phyloP scores from a whole-genome alignment of 2,888 invertebrate species.

The Ferrisia virgata region DNA sequence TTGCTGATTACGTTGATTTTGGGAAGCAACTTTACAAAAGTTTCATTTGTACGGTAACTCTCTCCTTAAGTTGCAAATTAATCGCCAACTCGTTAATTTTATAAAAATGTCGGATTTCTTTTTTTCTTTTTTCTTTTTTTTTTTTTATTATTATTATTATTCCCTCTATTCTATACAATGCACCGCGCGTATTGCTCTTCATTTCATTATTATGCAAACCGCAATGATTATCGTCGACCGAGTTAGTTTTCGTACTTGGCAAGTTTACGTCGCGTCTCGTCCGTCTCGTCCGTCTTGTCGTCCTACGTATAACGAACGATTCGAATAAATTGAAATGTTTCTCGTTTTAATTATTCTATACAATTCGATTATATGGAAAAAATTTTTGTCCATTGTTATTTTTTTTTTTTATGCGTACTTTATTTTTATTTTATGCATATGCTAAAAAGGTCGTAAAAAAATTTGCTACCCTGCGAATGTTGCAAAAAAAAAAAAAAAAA shows the following conservation, averaged over 20 bases:
- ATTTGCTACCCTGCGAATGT: not conserved
- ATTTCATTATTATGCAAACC: not conserved
- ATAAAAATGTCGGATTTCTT: not conserved
- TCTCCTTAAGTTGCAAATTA: not conserved
- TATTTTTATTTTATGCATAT: not conserved
- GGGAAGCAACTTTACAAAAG: not conserved
- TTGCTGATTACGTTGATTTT: constrained; percentile 7
- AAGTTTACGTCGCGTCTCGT: too few species aligned
- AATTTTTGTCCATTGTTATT: not conserved
- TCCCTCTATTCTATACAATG: too few species aligned
- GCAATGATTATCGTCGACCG: not conserved
- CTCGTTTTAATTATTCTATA: not conserved
- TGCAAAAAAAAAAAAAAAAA: too few species aligned
- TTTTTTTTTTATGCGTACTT: too few species aligned
- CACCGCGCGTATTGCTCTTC: not conserved
- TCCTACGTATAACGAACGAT: too few species aligned
- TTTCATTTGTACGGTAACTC: not conserved
- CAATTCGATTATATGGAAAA: not conserved
- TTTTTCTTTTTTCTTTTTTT: not conserved
- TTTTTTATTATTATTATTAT: too few species aligned
- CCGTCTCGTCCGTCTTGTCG: too few species aligned
- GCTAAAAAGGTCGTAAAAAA: not conserved
- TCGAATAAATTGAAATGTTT: not conserved
- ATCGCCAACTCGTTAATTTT: not conserved
- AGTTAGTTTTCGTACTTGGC: not conserved